Base-by-base conservation (phyloP, 1,140 invertebrate genomes). In the Zaprionus tsacasi region DNA sequence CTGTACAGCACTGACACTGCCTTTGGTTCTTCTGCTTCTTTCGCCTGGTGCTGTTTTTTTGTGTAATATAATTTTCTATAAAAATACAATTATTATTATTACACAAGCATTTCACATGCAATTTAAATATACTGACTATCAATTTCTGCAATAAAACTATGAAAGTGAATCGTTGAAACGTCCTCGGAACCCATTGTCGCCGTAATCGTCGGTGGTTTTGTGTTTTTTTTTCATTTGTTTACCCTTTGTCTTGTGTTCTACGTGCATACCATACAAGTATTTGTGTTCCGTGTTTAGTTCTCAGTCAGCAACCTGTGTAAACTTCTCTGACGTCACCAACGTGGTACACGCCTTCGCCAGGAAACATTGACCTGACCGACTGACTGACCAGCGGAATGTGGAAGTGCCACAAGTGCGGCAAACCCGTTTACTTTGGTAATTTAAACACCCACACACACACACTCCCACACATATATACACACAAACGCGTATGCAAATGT, bases 401-500 rank as follows among this genome's bases (percentile, higher is more conserved):
- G 96, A 96, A 96, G 94, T 97, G 96, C 93, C 96, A 96, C 92
- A 96, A 96, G 93, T 97, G 96, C 93, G 95, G 95, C 78, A 97
- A 97, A 94, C 96, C 96, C 60, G 96, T 97, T 76, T 97, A 96
- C 94, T 97, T 97, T 91, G 96, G 96, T 97, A 81, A 83, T 73
- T 65, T 25, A 76, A 59, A 56, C 43, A 70, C 61, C 65, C 55
- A 67, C 69, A 68, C 30, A 50, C 59, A 33, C 43, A 70, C 27
- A 54, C n/a, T 56, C 15, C 3, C 36, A 50, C 55, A 48, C 36
- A 58, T 50, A 48, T 33, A 76, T 6, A 13, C 43, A 61, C 15
- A 45, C 38, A 57, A 36, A 33, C n/a, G 21, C 13, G 35, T 43
- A 27, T 61, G 45, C 65, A 50, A 45, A 45, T 45, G n/a, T 45